A percentile compares a stretch with the other conserved stretches of the same genome.
Evolutionary conservation across 2,113 vertebrate species (phyloP).

Genomic region (Microtus ochrogaster): DNA sequence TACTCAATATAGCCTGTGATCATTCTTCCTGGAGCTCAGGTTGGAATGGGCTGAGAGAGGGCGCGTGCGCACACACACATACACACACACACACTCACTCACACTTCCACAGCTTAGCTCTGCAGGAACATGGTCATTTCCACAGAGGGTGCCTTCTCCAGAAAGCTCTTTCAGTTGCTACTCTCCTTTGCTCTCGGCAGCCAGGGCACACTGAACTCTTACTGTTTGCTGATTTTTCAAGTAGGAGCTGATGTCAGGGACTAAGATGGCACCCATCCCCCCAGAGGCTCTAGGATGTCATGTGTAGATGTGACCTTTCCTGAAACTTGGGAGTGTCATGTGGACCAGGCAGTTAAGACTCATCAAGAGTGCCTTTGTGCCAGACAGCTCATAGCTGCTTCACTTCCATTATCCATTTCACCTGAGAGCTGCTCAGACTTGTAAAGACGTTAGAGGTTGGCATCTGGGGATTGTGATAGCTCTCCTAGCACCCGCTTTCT

Average conservation of each 20-base stretch:
- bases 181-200: background rate
- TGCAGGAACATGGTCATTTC: slow-evolving; percentile 52
- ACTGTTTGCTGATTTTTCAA: slow-evolving; percentile 39
- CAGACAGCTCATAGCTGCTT: background rate
- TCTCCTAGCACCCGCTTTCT: slow-evolving; percentile 44
- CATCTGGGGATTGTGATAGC: slow-evolving; percentile 37
- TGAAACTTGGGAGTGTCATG: background rate
- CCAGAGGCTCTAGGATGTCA: background rate
- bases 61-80: accelerated
- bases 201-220: slow-evolving; percentile 47
- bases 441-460: slow-evolving; percentile 48
- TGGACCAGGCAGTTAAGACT: background rate
- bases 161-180: slow-evolving; percentile 54
- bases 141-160: background rate
- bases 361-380: background rate
- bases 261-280: background rate
- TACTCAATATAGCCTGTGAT: background rate
- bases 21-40: background rate
- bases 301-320: slow-evolving; percentile 33
- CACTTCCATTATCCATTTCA: slow-evolving; percentile 23
- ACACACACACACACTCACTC: no score
- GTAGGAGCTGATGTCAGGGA: slow-evolving; percentile 13
- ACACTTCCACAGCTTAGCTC: background rate
- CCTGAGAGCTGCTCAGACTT: slow-evolving; percentile 19
- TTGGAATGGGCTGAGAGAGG: background rate